Evolutionary conservation across 1,140 invertebrate genomes (phyloP).

Genomic region (Pemphigus obesinymphae): DNA sequence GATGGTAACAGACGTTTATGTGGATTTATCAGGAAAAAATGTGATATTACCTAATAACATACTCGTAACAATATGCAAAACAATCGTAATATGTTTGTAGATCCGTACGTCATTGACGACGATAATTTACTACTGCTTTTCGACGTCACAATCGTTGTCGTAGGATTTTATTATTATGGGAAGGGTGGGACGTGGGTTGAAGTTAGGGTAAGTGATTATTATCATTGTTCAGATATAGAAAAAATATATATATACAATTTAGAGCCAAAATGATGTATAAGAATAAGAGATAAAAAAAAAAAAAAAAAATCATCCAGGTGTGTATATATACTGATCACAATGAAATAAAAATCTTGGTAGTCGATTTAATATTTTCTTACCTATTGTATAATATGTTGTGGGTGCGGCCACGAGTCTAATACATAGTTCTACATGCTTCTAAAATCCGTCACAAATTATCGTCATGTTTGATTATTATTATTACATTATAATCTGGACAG

Average conservation of each 20-base stretch:
- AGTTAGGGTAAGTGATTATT: too few species aligned
- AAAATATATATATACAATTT: too few species aligned
- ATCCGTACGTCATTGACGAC: neutral
- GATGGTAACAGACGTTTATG: neutral
- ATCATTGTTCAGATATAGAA: too few species aligned
- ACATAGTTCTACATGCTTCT: neutral
- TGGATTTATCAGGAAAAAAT: neutral
- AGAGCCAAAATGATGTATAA: too few species aligned
- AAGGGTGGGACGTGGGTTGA: too few species aligned
- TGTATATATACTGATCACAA: too few species aligned
- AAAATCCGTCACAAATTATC: constrained; percentile 39
- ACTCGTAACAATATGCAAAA: constrained; percentile 4
- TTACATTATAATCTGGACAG: constrained; percentile 12
- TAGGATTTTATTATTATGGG: too few species aligned
- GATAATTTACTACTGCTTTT: neutral
- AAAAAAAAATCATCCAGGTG: too few species aligned
- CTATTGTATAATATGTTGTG: too few species aligned
- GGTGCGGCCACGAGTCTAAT: neutral
- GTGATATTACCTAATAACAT: neutral
- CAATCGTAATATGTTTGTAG: neutral
- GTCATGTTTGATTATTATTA: constrained; percentile 37
- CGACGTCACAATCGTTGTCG: too few species aligned
- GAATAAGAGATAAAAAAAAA: too few species aligned
- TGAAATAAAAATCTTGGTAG: too few species aligned
- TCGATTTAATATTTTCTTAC: neutral